Conservation (phyloP, 2,797 vertebrate species). For the Natrix natrix region DNA sequence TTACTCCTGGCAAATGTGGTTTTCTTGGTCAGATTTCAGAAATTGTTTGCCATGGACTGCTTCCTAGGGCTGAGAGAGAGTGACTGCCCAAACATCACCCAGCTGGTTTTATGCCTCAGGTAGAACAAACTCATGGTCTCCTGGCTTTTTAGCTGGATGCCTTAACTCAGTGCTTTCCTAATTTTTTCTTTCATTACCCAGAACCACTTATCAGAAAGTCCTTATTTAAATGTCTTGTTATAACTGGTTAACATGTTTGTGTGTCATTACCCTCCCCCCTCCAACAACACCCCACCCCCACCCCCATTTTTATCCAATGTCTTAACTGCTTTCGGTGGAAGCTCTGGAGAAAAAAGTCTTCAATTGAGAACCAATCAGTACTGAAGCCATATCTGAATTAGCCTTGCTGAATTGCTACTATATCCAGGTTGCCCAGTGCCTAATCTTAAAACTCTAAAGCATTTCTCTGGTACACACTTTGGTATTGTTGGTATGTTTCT, state of each 20-base stretch:
- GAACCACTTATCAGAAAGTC: too few relatives aligned
- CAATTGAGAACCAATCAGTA: not conserved
- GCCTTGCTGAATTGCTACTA: not conserved
- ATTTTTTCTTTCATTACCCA: too few relatives aligned
- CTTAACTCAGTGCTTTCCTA: too few relatives aligned
- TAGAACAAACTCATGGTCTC: not conserved
- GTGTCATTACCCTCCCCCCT: not conserved
- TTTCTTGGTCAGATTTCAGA: not conserved
- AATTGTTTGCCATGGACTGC: not conserved
- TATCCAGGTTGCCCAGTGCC: not conserved
- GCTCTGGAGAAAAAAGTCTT: not conserved
- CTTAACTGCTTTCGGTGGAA: not conserved
- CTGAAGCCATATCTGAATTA: not conserved
- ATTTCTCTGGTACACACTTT: not conserved
- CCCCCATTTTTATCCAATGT: not conserved
- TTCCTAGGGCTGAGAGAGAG: not conserved
- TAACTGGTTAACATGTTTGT: not conserved
- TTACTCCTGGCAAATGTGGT: not conserved
- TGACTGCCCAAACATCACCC: not conserved
- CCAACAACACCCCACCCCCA: too few relatives aligned
- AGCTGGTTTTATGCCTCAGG: not conserved
- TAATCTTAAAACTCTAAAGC: not conserved
- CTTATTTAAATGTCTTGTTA: not conserved
- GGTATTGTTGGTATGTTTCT: not conserved
- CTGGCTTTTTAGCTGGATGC: not conserved